Evolutionary conservation across 1,140 invertebrate genomes (phyloP), one percentile per base, ranked within the genome.

Genomic region (Leucophenga varia): DNA sequence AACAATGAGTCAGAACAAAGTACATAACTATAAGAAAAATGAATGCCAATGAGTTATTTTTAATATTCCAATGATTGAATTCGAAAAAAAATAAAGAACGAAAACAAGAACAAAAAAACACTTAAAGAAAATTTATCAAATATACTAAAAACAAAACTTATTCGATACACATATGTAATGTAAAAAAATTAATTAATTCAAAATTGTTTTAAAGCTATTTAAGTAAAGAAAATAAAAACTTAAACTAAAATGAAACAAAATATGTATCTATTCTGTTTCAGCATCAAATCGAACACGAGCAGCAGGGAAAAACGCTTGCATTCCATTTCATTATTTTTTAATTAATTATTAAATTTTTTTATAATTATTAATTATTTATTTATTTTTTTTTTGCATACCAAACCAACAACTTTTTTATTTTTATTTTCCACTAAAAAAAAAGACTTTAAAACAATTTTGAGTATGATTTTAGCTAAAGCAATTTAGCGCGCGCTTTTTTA

Each of bases 361-460:
- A n/a, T n/a, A n/a, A n/a, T n/a, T n/a, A n/a, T n/a, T n/a, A n/a
- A n/a, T n/a, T n/a, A 25, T 6, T 6, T 25, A 22, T 34, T 34
- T 45, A 30, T 41, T 19, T 40, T 30, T 18, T 28, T 47, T 25
- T 37, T 36, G 35, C 36, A 47, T 52, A 64, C 56, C 63, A 67
- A 67, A 67, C 63, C 63, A 63, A 53, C 43, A 56, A 59, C 61
- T 38, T 45, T 50, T 55, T 36, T 7, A 42, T 43, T 42, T 36
- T 20, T 46, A 52, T 43, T 46, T 37, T n/a, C 32, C 30, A 17
- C 42, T 32, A 48, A 34, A 36, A 41, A 31, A 16, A 21, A 40
- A 52, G 63, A 60, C 64, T 68, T 68, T 64, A 68, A 68, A 68
- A 68, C 57, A 68, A 68, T 68, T 68, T 68, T 64, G 59, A 58